Evolutionary conservation across 2,888 invertebrate genomes (phyloP).

Genomic region (Caenorhabditis imperialis): DNA sequence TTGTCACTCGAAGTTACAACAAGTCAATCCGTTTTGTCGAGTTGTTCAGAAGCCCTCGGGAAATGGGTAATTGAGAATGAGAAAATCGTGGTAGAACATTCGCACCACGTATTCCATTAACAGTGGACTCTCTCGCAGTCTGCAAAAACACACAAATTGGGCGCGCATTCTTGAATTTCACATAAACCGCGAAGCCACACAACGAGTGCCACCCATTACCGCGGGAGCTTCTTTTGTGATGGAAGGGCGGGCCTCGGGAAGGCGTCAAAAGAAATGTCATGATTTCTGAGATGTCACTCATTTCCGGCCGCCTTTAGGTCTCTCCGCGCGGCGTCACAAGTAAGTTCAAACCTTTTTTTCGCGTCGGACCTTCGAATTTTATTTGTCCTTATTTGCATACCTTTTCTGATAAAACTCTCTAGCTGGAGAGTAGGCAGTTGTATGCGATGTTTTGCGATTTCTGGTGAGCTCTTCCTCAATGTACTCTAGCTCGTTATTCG

Average conservation of each 20-base stretch:
- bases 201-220: constrained; percentile 42
- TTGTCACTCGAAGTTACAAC: no score
- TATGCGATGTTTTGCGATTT: constrained; percentile 67
- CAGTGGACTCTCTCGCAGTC: constrained; percentile 66
- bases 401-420: constrained; percentile 53
- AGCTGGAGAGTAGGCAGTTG: constrained; percentile 67
- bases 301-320: constrained; percentile 22
- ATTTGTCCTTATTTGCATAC: constrained; percentile 28
- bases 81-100: constrained; percentile 74
- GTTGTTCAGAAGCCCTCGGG: constrained; percentile 58
- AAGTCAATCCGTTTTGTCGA: no score
- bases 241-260: constrained; percentile 7
- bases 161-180: constrained; percentile 43
- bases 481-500: constrained; percentile 57
- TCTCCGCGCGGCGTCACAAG: constrained; percentile 19
- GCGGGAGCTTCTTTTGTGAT: constrained; percentile 9
- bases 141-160: constrained; percentile 40
- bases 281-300: constrained; percentile 51
- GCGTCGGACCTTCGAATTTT: constrained; percentile 18
- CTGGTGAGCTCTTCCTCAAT: constrained; percentile 60
- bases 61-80: constrained; percentile 65
- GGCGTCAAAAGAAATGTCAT: constrained; percentile 21
- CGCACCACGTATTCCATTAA: constrained; percentile 73
- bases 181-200: constrained; percentile 31
- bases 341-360: neutral